Percentiles rank a stretch among this genome's conserved stretches.
These are phyloP conservation scores for Dissostichus mawsoni DNA, from an alignment of 2,113 vertebrate genomes.

Conservation along the genomic window DNA sequence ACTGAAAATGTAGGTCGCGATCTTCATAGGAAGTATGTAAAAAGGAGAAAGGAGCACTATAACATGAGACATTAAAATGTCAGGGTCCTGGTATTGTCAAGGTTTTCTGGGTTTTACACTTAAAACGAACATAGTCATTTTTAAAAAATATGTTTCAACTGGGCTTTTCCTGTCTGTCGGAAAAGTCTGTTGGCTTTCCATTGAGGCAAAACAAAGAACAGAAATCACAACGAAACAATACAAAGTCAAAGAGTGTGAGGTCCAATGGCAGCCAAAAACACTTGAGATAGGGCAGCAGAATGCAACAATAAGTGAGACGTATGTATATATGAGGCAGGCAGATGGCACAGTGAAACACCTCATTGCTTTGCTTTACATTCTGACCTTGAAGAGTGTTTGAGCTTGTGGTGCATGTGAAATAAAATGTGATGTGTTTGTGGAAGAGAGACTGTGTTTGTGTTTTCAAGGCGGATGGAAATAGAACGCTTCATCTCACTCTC, in stretches of 20 bases:
- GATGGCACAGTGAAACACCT: slow-evolving; percentile 46
- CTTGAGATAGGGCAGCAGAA: not conserved
- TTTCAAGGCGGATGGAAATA: slow-evolving; percentile 28
- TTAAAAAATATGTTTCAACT: no score
- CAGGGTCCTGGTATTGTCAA: not conserved
- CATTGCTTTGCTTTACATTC: slow-evolving; percentile 46
- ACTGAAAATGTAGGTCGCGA: no score
- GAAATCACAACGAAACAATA: not conserved
- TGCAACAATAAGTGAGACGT: not conserved
- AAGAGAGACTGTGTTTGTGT: slow-evolving; percentile 9
- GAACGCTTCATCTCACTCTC: slow-evolving; percentile 33
- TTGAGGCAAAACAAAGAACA: not conserved
- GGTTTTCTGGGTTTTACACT: not conserved
- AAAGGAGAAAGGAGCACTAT: no score
- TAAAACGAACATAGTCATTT: no score
- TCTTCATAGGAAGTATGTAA: no score
- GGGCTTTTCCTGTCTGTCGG: no score
- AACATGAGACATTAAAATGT: no score
- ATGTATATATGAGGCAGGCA: slow-evolving; percentile 20
- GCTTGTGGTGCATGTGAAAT: not conserved
- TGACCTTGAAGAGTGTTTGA: slow-evolving; percentile 45
- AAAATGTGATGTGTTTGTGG: not conserved
- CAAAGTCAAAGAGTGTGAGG: not conserved
- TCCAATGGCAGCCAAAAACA: not conserved
- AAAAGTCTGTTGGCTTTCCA: no score